Evolutionary conservation across 1,140 invertebrate genomes (phyloP), one percentile per base, ranked within the genome.

Genomic region (Cataglyphis hispanica): DNA sequence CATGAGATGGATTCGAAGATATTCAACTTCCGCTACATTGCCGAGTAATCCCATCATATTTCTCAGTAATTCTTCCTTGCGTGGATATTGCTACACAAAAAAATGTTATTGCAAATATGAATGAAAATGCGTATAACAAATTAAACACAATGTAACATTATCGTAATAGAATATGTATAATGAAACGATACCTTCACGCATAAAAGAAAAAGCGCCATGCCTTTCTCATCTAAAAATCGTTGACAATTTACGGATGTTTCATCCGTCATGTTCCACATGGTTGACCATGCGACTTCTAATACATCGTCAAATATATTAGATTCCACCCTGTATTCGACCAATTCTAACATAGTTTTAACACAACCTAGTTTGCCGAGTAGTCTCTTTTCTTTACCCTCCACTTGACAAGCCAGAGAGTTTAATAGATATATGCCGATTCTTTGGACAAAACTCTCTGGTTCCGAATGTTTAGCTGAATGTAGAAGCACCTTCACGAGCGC

Each of bases 221-320:
- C 99, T 63, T 96, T 95, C 75, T 97, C 96, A 90, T 98, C 97
- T 50, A 99, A 96, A 95, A 99, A 99, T 92, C 97, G 96, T 93
- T 97, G 96, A 96, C 98, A 99, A 96, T 99, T 99, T 84, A 97
- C 96, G 34, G 98, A 97, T 53, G 98, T 99, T 96, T 99, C 98
- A 95, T 99, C 99, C 64, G 99, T 99, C 64, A 99, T 98, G 95
- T 99, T 99, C 98, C 98, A 98, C 97, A 99, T 98, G 3, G 98
- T 99, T 84, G 98, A 99, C 99, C 99, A 99, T 7, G 98, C 98
- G 19, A 99, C 98, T 95, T 99, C 99, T 94, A 99, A 96, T 1
- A 99, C 98, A 94, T 99, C 98, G 94, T 99, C 99, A 94, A 98
- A 99, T 25, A 97, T 94, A 56, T 96, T 95, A 58, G 96, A 95